Conservation (phyloP, 2,888 invertebrate genomes). For the Flexamia atlantica region DNA sequence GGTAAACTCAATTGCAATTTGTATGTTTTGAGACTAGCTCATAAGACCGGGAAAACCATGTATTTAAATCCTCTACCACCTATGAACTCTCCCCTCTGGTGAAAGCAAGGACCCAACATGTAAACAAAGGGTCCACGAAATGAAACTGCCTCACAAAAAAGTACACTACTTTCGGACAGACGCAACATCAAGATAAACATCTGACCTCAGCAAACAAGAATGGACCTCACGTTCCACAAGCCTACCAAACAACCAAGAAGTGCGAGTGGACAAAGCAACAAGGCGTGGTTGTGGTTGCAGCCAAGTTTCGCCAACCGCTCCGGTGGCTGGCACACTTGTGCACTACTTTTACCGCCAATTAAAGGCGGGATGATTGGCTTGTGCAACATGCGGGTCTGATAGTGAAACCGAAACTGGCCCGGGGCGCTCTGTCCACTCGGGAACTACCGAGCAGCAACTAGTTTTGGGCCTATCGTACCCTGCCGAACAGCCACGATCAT, state of each 20-base stretch:
- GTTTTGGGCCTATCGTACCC: too few relatives aligned
- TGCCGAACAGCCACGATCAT: too few relatives aligned
- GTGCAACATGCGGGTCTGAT: constrained; percentile 33
- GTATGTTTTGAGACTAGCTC: too few relatives aligned
- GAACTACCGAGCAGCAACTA: too few relatives aligned
- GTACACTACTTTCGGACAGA: neutral
- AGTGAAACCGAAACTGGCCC: constrained; percentile 31
- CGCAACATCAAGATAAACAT: neutral
- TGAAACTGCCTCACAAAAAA: too few relatives aligned
- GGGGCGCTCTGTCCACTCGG: constrained; percentile 1
- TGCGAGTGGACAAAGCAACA: neutral
- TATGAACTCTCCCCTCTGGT: too few relatives aligned
- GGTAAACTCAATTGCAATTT: too few relatives aligned
- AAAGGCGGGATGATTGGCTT: constrained; percentile 25
- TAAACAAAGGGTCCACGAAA: too few relatives aligned
- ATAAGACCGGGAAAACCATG: too few relatives aligned
- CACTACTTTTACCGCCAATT: constrained; percentile 45
- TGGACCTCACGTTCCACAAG: neutral
- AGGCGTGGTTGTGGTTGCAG: neutral
- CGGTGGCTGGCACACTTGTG: constrained; percentile 24
- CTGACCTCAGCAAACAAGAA: neutral
- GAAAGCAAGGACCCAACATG: too few relatives aligned
- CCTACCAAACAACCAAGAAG: neutral
- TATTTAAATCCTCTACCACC: too few relatives aligned
- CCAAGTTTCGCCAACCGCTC: too few relatives aligned